phyloP scores from a whole-genome alignment of 2,113 vertebrate species.

The Phrynosoma blainvillii region DNA sequence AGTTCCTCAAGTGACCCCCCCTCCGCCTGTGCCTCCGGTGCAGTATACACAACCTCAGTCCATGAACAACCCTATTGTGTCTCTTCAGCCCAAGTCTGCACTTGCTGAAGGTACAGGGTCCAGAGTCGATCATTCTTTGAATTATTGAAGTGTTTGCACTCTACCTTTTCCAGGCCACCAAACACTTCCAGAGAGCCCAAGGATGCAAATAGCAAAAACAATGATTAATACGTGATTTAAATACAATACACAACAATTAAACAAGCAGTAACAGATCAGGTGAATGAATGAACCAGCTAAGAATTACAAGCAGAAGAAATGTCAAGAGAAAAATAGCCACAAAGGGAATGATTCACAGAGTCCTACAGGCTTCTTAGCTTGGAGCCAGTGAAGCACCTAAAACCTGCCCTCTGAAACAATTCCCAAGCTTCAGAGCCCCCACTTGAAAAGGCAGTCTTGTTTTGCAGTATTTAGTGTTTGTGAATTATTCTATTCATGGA shows the following conservation, averaged over 20 bases:
- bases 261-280: neutral
- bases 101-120: constrained; percentile 83
- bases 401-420: neutral
- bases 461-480: too few relatives aligned
- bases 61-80: constrained; percentile 66
- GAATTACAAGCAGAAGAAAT: neutral
- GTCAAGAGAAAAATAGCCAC: too few relatives aligned
- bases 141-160: too few relatives aligned
- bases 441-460: too few relatives aligned
- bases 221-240: neutral
- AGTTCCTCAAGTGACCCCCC: constrained; percentile 80
- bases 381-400: too few relatives aligned
- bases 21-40: constrained; percentile 77
- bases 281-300: neutral
- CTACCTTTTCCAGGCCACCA: neutral
- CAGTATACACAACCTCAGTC: constrained; percentile 84
- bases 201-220: neutral
- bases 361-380: too few relatives aligned
- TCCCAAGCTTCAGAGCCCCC: too few relatives aligned
- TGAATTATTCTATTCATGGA: too few relatives aligned
- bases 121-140: neutral
- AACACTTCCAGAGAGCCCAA: neutral
- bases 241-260: too few relatives aligned
- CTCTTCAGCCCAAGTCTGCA: constrained; percentile 85
- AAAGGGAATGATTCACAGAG: too few relatives aligned